phyloP scores from a whole-genome alignment of 2,888 invertebrate genomes.

The Acronicta aceris region DNA sequence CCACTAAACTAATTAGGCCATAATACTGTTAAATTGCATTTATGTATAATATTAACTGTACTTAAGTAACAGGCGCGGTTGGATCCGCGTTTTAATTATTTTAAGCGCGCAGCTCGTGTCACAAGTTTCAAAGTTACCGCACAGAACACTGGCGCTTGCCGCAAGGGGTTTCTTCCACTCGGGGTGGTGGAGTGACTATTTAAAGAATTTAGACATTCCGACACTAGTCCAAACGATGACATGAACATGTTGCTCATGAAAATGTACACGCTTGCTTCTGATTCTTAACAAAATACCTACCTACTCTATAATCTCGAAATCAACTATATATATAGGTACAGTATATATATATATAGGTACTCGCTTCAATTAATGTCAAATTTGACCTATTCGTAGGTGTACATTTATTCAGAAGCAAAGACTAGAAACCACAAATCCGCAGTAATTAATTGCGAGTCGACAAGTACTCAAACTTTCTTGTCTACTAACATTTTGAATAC shows the following conservation, averaged over 20 bases:
- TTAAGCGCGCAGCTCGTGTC: slow-evolving; percentile 1
- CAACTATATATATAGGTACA: no score
- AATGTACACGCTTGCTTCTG: slow-evolving; percentile 1
- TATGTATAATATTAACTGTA: no score
- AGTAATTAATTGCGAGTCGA: slow-evolving; percentile 53
- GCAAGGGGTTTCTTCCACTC: neutral
- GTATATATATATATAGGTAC: no score
- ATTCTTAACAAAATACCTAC: slow-evolving; percentile 6
- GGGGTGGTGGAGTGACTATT: slow-evolving; percentile 1
- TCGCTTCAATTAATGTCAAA: slow-evolving; percentile 20
- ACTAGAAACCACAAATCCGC: slow-evolving; percentile 44
- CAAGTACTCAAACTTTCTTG: slow-evolving; percentile 51
- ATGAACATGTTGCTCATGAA: no score
- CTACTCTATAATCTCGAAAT: neutral
- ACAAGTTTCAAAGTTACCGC: slow-evolving; percentile 9
- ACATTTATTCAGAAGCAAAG: slow-evolving; percentile 23
- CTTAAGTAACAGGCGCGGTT: neutral
- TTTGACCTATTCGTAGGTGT: neutral
- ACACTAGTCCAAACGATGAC: slow-evolving; percentile 1
- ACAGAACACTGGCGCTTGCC: neutral
- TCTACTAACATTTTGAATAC: slow-evolving; percentile 55
- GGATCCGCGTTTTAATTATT: slow-evolving; percentile 4
- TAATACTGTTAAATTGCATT: no score
- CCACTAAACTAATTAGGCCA: no score
- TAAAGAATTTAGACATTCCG: slow-evolving; percentile 15